Evolutionary conservation across 1,140 invertebrate species (phyloP), one percentile per base, ranked within the genome.

Genomic region (Drosophila subpulchrella): DNA sequence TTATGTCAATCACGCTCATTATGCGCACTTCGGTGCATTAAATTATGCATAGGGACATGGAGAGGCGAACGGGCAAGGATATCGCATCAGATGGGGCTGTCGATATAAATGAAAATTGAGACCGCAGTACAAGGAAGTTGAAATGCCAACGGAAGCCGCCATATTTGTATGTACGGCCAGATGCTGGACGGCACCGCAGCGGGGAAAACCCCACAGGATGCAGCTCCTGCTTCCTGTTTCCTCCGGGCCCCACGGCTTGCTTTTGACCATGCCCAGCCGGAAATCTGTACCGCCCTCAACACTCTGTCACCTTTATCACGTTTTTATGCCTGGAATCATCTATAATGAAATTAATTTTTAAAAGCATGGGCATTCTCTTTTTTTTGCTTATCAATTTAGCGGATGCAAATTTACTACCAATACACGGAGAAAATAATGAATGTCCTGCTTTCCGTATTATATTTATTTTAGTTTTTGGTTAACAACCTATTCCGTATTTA

Each of bases 1-100:
- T 88, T 88, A 89, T 88, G 84, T 88, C 84, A 88, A 89, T 88
- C 84, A 88, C 61, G 65, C 84, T 88, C 84, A 88, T 88, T 88
- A 89, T 88, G 84, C 80, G 73, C 84, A 89, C 84, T 66, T 84
- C 84, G 81, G 73, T 78, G 84, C 84, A 84, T 88, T 88, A 89
- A 88, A 89, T 84, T 85, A 85, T 75, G 55, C 53, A 83, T 46
- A 36, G 46, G 62, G 48, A 13, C 50, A 36, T 46, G 44, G 17
- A 27, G 53, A 56, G 54, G 38, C 12, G 58, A 38, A 27, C 30
- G 20, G 8, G 34, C 20, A 15, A 27, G 32, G 39, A 70, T 67
- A 66, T 70, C 50, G 32, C 39, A 38, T 44, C 48, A 15, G 36
- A 55, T n/a, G 34, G 41, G 10, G 27, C 30, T 47, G 76, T 82